phyloP scores from a whole-genome alignment of 2,888 invertebrate genomes.

The Drosophila prostipennis region DNA sequence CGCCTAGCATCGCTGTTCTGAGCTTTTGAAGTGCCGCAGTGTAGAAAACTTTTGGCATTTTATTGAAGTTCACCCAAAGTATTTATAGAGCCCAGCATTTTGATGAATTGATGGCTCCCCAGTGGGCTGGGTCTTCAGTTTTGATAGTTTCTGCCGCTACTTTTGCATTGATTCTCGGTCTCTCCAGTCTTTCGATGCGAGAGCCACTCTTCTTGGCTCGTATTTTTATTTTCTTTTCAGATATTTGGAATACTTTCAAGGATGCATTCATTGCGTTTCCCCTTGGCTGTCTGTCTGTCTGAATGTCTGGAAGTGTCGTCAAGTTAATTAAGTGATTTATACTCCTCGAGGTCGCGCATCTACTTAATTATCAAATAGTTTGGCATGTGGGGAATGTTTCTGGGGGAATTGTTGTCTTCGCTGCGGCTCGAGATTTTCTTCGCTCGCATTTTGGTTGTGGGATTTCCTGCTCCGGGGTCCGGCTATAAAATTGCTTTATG shows the following conservation, averaged over 20 bases:
- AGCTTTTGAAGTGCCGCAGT: constrained; percentile 63
- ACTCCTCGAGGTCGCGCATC: constrained; percentile 74
- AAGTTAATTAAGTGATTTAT: constrained; percentile 81
- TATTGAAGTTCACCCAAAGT: constrained; percentile 70
- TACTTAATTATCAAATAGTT: constrained; percentile 80
- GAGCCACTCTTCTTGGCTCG: constrained; percentile 13
- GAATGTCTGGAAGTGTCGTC: constrained; percentile 73
- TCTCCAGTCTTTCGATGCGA: constrained; percentile 56
- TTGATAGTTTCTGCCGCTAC: constrained; percentile 65
- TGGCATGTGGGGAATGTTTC: constrained; percentile 77
- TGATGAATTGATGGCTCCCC: constrained; percentile 80
- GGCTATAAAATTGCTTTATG: constrained; percentile 72
- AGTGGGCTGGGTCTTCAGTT: constrained; percentile 64
- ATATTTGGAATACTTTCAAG: constrained; percentile 75
- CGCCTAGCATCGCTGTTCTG: background rate
- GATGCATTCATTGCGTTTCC: constrained; percentile 57
- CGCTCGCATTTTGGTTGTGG: constrained; percentile 11
- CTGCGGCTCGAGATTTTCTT: constrained; percentile 50
- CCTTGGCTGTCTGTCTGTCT: constrained; percentile 27
- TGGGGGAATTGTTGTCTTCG: constrained; percentile 59
- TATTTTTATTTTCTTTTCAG: constrained; percentile 39
- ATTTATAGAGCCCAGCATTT: constrained; percentile 64
- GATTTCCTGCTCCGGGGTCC: constrained; percentile 22
- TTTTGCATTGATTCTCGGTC: constrained; percentile 69
- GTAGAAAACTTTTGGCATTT: constrained; percentile 65